phyloP scores from a whole-genome alignment of 37 sponge, comb jelly and placozoan species.

The Mnemiopsis leidyi region DNA sequence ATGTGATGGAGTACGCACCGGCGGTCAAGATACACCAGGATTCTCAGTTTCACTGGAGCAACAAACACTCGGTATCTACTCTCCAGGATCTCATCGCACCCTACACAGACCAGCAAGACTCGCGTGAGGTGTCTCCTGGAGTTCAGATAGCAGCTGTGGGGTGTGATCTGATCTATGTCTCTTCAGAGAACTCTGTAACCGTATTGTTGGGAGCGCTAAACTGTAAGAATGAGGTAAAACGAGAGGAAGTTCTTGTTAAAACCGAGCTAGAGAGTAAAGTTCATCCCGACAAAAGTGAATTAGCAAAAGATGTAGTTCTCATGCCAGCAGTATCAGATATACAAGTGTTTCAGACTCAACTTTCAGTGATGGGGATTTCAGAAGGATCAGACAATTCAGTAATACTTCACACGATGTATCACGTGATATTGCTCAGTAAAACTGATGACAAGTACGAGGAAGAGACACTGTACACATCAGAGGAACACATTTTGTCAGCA shows the following conservation, averaged over 20 bases:
- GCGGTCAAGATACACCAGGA: background rate
- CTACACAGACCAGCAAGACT: background rate
- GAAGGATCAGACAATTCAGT: background rate
- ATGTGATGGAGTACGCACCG: background rate
- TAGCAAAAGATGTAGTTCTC: background rate
- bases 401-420: conserved; percentile 2
- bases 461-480: background rate
- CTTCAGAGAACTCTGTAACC: background rate
- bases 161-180: background rate
- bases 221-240: background rate
- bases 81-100: background rate
- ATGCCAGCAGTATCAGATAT: background rate
- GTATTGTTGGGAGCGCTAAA: background rate
- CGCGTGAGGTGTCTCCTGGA: background rate
- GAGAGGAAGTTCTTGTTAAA: background rate
- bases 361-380: background rate
- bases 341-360: conserved; percentile 22
- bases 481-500: background rate
- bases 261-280: background rate
- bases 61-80: background rate
- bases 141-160: background rate
- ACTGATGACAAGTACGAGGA: background rate
- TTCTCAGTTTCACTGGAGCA: background rate
- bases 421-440: background rate
- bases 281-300: background rate